Evolutionary conservation across 2,113 vertebrate species (phyloP).

Genomic region (Aptenodytes forsteri): DNA sequence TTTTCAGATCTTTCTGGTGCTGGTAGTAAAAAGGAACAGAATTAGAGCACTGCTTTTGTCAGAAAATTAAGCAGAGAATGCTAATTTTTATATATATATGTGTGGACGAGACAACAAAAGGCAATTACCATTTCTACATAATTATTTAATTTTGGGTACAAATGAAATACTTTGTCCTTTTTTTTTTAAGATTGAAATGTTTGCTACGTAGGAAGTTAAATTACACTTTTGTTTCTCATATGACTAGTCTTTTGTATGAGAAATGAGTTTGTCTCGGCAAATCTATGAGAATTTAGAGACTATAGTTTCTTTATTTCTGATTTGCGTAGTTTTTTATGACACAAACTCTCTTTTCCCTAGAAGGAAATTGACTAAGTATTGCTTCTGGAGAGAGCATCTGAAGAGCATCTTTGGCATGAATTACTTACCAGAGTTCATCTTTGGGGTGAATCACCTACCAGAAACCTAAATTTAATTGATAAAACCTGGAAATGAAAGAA

Average conservation of each 20-base stretch:
- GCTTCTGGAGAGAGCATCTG: not conserved
- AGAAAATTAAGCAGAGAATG: not conserved
- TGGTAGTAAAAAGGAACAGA: not conserved
- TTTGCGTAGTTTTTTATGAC: not conserved
- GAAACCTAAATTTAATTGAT: not conserved
- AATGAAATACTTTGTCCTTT: not conserved
- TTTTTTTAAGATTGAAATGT: not conserved
- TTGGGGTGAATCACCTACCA: not conserved
- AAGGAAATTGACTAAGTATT: not conserved
- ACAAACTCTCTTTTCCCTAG: not conserved
- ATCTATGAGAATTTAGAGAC: not conserved
- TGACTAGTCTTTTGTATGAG: not conserved
- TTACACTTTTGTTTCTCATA: not conserved
- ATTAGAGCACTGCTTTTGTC: not conserved
- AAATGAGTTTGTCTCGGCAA: not conserved
- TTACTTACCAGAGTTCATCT: slow-evolving; percentile 9
- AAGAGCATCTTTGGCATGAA: not conserved
- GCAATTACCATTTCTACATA: not conserved
- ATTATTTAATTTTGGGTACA: not conserved
- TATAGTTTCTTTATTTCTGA: not conserved
- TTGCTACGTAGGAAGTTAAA: not conserved
- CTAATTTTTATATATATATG: not conserved
- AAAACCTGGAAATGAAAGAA: not conserved
- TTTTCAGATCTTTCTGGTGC: not conserved
- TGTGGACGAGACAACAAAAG: not conserved